phyloP scores from a whole-genome alignment of 2,113 vertebrate genomes.

The Agelaius phoeniceus region DNA sequence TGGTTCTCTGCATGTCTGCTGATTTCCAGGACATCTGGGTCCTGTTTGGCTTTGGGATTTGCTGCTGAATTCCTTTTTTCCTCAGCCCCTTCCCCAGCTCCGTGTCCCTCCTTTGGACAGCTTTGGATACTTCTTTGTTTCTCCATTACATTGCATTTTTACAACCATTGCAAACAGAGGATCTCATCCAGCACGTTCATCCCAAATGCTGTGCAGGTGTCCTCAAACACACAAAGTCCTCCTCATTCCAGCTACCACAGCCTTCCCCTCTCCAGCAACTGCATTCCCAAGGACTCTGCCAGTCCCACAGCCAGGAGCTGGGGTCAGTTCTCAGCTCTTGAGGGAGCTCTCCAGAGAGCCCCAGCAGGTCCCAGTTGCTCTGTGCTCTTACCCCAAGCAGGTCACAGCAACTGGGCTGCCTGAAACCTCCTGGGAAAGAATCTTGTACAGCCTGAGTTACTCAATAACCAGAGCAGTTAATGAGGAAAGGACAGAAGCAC shows the following conservation, averaged over 20 bases:
- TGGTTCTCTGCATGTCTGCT: too few relatives aligned
- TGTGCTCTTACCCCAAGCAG: background rate
- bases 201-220: background rate
- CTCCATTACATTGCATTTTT: background rate
- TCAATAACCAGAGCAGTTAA: conserved; percentile 1
- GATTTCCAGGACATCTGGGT: too few relatives aligned
- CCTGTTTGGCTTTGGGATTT: too few relatives aligned
- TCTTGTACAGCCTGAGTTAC: background rate
- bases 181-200: background rate
- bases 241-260: background rate
- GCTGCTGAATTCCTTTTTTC: background rate
- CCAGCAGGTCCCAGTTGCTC: background rate
- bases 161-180: background rate
- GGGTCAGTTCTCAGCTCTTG: background rate
- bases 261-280: background rate
- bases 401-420: background rate
- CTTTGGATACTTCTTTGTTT: background rate
- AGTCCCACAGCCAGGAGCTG: background rate
- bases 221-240: background rate
- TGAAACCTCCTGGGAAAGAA: background rate
- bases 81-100: background rate
- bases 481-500: background rate
- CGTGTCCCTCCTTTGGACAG: background rate
- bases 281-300: background rate
- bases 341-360: background rate